Conservation (phyloP, 2,888 invertebrate species). For the Urechis unicinctus region DNA sequence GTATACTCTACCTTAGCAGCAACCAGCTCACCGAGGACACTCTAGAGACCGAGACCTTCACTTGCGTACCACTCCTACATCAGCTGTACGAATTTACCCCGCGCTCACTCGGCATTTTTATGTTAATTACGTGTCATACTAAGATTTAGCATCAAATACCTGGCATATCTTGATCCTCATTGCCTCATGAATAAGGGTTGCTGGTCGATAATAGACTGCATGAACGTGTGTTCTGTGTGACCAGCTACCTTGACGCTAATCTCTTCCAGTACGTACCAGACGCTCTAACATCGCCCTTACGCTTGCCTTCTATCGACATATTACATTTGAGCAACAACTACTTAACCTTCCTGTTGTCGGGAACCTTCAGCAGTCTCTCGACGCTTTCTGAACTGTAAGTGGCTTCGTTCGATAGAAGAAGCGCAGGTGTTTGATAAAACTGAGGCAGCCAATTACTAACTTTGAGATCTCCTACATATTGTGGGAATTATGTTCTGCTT, state of each 20-base stretch:
- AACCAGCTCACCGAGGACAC: not conserved
- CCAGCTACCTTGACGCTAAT: conserved; percentile 9
- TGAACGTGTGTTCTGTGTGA: too few species aligned
- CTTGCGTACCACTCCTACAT: too few species aligned
- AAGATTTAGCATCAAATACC: not conserved
- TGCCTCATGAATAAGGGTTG: too few species aligned
- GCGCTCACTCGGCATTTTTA: not conserved
- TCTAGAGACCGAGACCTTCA: not conserved
- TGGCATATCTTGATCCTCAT: too few species aligned
- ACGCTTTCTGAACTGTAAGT: not conserved
- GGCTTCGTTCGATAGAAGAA: not conserved
- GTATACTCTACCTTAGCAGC: not conserved
- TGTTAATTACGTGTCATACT: too few species aligned
- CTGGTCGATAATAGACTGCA: too few species aligned
- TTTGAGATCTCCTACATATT: too few species aligned
- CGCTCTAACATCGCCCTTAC: conserved; percentile 2
- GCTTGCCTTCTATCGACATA: conserved; percentile 3
- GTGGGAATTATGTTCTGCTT: too few species aligned
- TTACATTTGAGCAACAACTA: conserved; percentile 5
- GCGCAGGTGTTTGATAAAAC: not conserved
- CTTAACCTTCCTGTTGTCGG: conserved; percentile 10
- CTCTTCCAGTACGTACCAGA: conserved; percentile 10
- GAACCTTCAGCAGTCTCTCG: conserved; percentile 2
- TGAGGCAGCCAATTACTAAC: too few species aligned
- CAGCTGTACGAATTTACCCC: not conserved